Evolutionary conservation across 2,113 vertebrate species (phyloP).

Genomic region (Oncorhynchus tshawytscha): DNA sequence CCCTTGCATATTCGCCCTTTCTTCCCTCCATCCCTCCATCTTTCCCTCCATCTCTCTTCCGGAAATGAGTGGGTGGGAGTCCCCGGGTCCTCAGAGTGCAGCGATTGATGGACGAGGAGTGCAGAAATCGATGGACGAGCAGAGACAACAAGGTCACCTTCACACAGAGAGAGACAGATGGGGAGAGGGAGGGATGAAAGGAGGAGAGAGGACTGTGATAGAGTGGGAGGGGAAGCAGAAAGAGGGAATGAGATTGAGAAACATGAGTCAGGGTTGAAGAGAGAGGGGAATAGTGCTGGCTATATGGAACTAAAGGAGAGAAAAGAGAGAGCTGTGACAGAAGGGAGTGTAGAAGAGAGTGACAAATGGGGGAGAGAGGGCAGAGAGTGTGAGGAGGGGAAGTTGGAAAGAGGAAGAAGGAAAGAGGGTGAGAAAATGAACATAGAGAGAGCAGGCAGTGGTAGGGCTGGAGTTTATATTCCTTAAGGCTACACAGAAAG

Average conservation of each 20-base stretch:
- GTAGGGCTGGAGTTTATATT: slow-evolving; percentile 1
- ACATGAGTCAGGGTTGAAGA: too few species aligned
- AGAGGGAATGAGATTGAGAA: background rate
- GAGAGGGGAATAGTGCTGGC: slow-evolving; percentile 6
- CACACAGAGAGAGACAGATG: background rate
- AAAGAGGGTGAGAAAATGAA: too few species aligned
- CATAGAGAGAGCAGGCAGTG: too few species aligned
- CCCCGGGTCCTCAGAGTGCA: background rate
- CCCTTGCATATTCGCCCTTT: too few species aligned
- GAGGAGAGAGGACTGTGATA: background rate
- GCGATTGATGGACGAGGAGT: background rate
- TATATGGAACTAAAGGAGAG: background rate
- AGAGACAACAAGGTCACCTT: too few species aligned
- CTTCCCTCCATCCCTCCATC: too few species aligned
- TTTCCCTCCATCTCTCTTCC: too few species aligned
- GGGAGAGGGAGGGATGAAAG: background rate
- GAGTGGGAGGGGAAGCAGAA: background rate
- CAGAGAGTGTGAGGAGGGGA: background rate
- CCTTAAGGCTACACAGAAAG: slow-evolving; percentile 30
- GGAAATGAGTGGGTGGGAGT: too few species aligned
- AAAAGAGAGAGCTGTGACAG: slow-evolving; percentile 10
- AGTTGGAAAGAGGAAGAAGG: background rate
- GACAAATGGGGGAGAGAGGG: slow-evolving; percentile 11
- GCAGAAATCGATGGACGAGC: background rate
- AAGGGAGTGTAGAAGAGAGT: slow-evolving; percentile 4